Evolutionary conservation across 2,888 invertebrate species (phyloP).

Genomic region (Coleophora flavipennella): DNA sequence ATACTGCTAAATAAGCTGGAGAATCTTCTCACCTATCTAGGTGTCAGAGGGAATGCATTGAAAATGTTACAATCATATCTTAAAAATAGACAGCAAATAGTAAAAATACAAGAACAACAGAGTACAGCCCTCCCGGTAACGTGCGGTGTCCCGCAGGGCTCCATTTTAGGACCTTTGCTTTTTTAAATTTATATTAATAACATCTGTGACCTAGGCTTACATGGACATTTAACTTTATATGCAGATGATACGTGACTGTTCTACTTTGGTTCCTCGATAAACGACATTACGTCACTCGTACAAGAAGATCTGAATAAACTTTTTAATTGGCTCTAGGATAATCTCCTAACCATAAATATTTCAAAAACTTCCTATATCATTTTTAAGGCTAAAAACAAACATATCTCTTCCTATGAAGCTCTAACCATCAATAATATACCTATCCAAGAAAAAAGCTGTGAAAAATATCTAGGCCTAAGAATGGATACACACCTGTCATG

Average conservation of each 20-base stretch:
- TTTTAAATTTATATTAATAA: background rate
- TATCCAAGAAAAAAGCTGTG: background rate
- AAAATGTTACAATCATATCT: background rate
- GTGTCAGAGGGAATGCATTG: background rate
- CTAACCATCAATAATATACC: background rate
- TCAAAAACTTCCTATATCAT: background rate
- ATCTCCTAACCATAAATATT: background rate
- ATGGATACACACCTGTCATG: background rate
- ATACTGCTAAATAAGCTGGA: background rate
- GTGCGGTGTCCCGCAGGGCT: background rate
- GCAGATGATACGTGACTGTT: background rate
- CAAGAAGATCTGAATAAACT: background rate
- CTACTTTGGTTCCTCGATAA: background rate
- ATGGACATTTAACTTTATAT: background rate
- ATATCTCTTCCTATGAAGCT: background rate
- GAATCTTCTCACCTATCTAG: too few species aligned
- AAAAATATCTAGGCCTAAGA: background rate
- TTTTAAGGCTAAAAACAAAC: slow-evolving; percentile 1
- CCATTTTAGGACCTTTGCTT: background rate
- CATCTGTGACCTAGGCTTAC: background rate
- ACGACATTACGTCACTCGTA: background rate
- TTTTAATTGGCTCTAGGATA: background rate
- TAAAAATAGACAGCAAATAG: background rate
- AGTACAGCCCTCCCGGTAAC: background rate
- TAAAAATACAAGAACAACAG: background rate